Conservation (phyloP, 1,140 invertebrate species). For the Vanessa atalanta region DNA sequence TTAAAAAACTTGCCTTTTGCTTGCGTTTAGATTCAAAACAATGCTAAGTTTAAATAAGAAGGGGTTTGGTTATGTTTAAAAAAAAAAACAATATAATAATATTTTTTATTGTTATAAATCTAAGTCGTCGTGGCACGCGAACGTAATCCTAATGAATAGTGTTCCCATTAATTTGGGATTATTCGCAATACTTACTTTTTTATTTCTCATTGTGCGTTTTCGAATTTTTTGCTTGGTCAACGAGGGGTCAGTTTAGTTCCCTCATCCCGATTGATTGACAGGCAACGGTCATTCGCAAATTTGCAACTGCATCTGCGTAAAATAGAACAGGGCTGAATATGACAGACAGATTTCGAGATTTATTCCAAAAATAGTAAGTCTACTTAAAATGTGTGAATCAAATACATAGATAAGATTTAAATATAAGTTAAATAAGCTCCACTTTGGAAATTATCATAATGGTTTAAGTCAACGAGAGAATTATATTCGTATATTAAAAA, state of each 20-base stretch:
- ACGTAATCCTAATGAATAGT: constrained; percentile 52
- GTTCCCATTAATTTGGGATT: constrained; percentile 67
- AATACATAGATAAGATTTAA: no score
- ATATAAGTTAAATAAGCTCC: no score
- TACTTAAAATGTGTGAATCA: no score
- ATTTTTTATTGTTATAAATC: not conserved
- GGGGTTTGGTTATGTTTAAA: not conserved
- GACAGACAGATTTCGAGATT: not conserved
- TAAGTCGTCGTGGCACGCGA: constrained; percentile 45
- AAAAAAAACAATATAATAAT: not conserved
- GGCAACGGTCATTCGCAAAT: constrained; percentile 71
- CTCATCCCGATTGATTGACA: constrained; percentile 73
- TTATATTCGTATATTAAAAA: no score
- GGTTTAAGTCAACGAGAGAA: no score
- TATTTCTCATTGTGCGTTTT: constrained; percentile 62
- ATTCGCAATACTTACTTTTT: constrained; percentile 57
- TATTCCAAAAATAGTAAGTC: not conserved
- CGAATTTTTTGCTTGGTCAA: constrained; percentile 68
- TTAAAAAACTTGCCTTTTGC: no score
- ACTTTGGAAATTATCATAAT: no score
- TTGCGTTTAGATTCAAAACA: no score
- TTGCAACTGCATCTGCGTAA: constrained; percentile 36
- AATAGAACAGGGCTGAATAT: constrained; percentile 5
- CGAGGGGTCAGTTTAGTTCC: constrained; percentile 75
- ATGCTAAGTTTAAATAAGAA: no score